These are phyloP conservation scores for Toxotes chatareus DNA, from an alignment of 2,113 vertebrate species.

Conservation along the genomic window DNA sequence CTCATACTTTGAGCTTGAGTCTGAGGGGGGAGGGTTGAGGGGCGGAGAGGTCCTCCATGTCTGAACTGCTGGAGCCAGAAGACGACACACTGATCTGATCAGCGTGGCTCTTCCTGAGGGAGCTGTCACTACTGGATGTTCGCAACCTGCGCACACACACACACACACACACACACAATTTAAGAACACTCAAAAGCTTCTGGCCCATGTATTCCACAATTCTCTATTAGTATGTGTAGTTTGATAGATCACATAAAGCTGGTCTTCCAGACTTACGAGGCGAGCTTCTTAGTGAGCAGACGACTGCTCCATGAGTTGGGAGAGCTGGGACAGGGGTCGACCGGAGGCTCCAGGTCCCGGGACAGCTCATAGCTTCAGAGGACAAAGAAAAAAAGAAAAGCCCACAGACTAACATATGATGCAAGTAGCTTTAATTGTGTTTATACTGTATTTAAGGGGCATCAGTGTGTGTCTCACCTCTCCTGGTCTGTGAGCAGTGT, in stretches of 20 bases:
- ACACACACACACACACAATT: slow-evolving; percentile 5
- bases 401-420: not conserved
- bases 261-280: slow-evolving; percentile 82
- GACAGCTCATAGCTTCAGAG: slow-evolving; percentile 88
- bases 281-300: slow-evolving; percentile 86
- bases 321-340: slow-evolving; percentile 89
- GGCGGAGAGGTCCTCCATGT: slow-evolving; percentile 80
- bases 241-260: not conserved
- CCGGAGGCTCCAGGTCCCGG: slow-evolving; percentile 87
- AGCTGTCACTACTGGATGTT: slow-evolving; percentile 68
- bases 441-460: not conserved
- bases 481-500: slow-evolving; percentile 87
- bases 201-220: not conserved
- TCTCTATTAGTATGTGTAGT: not conserved
- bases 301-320: slow-evolving; percentile 83
- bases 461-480: slow-evolving; percentile 79
- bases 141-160: slow-evolving; percentile 71
- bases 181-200: not conserved
- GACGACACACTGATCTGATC: slow-evolving; percentile 85
- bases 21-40: slow-evolving; percentile 68
- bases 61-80: slow-evolving; percentile 83
- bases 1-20: slow-evolving; percentile 75
- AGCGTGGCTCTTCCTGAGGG: slow-evolving; percentile 68
- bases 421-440: not conserved
- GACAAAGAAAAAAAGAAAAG: slow-evolving; percentile 6